Percentiles rank a stretch among this genome's conserved stretches.
phyloP scores from a whole-genome alignment of 2,113 vertebrate genomes.

The Silurus glanis region DNA sequence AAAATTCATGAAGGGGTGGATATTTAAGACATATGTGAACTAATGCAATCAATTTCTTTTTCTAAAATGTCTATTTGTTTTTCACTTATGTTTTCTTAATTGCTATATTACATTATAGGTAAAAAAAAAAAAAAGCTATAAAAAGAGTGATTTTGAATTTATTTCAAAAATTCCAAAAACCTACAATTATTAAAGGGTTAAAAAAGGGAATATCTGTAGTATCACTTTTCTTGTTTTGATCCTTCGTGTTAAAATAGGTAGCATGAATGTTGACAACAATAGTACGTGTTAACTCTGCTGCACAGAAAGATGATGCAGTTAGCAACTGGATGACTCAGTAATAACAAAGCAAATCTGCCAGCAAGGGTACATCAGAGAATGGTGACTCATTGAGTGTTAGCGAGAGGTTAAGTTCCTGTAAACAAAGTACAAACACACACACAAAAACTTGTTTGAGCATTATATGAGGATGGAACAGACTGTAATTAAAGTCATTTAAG shows the following conservation, averaged over 20 bases:
- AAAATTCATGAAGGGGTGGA: too few species aligned
- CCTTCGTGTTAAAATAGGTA: background rate
- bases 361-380: background rate
- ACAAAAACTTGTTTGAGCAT: background rate
- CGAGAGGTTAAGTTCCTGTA: background rate
- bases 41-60: background rate
- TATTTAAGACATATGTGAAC: too few species aligned
- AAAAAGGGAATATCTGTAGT: background rate
- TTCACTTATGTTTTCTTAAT: too few species aligned
- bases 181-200: background rate
- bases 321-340: slow-evolving; percentile 27
- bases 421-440: background rate
- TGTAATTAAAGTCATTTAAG: background rate
- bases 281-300: background rate
- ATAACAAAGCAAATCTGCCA: background rate
- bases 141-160: too few species aligned
- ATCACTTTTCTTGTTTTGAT: background rate
- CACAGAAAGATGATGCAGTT: background rate
- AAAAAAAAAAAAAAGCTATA: too few species aligned
- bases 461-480: background rate
- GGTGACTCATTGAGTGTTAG: slow-evolving; percentile 15
- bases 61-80: too few species aligned
- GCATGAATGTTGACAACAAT: background rate
- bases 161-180: background rate
- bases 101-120: too few species aligned